phyloP scores from a whole-genome alignment of 2,113 vertebrate species.

The Myiopsitta monachus region DNA sequence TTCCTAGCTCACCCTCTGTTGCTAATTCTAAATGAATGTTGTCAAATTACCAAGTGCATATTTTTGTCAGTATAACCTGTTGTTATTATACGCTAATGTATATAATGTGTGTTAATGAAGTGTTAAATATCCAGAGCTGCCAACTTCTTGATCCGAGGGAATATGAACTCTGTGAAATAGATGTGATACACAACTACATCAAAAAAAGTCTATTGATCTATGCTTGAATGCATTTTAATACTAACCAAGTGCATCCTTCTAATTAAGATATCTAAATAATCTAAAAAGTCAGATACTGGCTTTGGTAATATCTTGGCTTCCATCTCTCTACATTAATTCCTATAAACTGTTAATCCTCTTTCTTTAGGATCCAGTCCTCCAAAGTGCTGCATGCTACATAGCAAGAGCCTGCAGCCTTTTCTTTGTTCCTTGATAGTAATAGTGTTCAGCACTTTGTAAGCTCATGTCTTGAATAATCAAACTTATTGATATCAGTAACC shows the following conservation, averaged over 20 bases:
- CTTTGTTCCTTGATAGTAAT: neutral
- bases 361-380: neutral
- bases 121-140: conserved; percentile 24
- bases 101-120: conserved; percentile 1
- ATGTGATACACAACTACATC: neutral
- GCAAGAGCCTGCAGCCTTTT: neutral
- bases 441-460: neutral
- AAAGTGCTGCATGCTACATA: neutral
- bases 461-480: conserved; percentile 50
- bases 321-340: neutral
- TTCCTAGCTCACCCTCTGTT: neutral
- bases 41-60: neutral
- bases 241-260: neutral
- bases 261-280: neutral
- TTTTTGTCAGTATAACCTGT: conserved; percentile 16
- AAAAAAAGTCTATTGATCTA: neutral
- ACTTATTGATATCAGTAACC: conserved; percentile 43
- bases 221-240: neutral
- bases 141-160: neutral
- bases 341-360: neutral
- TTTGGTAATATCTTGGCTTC: neutral
- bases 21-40: conserved; percentile 12
- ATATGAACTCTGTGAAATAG: neutral
- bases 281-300: neutral
- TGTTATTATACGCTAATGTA: neutral